phyloP scores from a whole-genome alignment of 2,888 invertebrate genomes.

The Hyposoter didymator region DNA sequence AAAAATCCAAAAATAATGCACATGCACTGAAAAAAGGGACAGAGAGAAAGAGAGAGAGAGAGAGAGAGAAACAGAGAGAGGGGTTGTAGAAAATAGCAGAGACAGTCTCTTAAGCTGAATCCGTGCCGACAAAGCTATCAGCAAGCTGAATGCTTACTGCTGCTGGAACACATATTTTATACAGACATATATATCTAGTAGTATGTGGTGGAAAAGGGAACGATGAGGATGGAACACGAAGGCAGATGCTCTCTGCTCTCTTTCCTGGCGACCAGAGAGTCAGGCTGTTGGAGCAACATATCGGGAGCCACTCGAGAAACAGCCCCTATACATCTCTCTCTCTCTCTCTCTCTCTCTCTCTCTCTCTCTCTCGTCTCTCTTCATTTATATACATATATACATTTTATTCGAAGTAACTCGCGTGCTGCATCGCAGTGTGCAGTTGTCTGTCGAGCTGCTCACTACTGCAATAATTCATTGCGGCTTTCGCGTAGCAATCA shows the following conservation, averaged over 20 bases:
- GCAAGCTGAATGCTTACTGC: constrained; percentile 70
- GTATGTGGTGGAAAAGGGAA: constrained; percentile 46
- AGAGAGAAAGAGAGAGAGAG: constrained; percentile 8
- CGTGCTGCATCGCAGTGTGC: constrained; percentile 46
- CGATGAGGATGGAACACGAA: constrained; percentile 43
- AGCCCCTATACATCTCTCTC: constrained; percentile 3
- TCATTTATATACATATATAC: constrained; percentile 16
- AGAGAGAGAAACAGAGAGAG: constrained; percentile 10
- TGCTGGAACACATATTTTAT: constrained; percentile 38
- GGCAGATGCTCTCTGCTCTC: constrained; percentile 64
- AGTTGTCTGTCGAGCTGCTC: constrained; percentile 55
- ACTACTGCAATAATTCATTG: constrained; percentile 65
- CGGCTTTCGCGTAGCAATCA: constrained; percentile 30
- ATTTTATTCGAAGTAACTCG: constrained; percentile 11
- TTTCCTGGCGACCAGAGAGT: constrained; percentile 57
- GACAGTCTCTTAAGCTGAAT: constrained; percentile 77
- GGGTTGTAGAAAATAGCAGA: constrained; percentile 50
- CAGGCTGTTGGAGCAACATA: constrained; percentile 54
- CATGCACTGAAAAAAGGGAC: constrained; percentile 10
- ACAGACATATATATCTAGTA: constrained; percentile 12
- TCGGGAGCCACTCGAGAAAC: constrained; percentile 62
- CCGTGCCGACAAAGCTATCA: constrained; percentile 81
- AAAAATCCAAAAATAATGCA: not conserved
- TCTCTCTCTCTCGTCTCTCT: not conserved
- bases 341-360: too few species aligned